phyloP scores from a whole-genome alignment of 1,140 invertebrate genomes.

The Bombus waltoni region DNA sequence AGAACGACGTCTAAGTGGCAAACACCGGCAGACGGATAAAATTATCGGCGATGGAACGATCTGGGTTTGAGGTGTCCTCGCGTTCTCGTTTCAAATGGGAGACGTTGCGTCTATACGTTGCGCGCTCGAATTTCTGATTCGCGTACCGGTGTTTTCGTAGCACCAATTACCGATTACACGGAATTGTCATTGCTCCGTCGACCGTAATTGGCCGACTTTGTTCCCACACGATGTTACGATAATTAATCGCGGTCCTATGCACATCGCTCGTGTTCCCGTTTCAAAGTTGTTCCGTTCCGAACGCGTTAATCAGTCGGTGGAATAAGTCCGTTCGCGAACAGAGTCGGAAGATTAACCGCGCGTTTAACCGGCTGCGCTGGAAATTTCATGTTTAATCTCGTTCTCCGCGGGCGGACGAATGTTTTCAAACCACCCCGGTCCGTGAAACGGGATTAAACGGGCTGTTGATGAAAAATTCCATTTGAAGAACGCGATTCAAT shows the following conservation, averaged over 20 bases:
- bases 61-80: not conserved
- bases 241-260: constrained; percentile 39
- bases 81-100: not conserved
- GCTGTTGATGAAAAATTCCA: not conserved
- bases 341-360: constrained; percentile 36
- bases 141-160: not conserved
- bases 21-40: not conserved
- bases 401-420: not conserved
- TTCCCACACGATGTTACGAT: constrained; percentile 31
- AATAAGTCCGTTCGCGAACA: constrained; percentile 9
- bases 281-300: constrained; percentile 13
- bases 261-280: constrained; percentile 10
- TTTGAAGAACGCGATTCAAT: constrained; percentile 3
- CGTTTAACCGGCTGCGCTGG: not conserved
- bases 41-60: not conserved
- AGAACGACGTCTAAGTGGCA: not conserved
- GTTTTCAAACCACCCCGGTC: not conserved
- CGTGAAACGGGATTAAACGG: constrained; percentile 17
- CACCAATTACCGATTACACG: constrained; percentile 14
- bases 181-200: constrained; percentile 28
- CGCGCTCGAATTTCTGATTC: not conserved
- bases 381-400: constrained; percentile 21
- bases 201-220: constrained; percentile 41
- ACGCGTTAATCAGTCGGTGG: constrained; percentile 31
- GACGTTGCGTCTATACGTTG: not conserved